These are phyloP conservation scores for Cylas formicarius DNA, from an alignment of 1,140 invertebrate genomes.

Conservation along the genomic window DNA sequence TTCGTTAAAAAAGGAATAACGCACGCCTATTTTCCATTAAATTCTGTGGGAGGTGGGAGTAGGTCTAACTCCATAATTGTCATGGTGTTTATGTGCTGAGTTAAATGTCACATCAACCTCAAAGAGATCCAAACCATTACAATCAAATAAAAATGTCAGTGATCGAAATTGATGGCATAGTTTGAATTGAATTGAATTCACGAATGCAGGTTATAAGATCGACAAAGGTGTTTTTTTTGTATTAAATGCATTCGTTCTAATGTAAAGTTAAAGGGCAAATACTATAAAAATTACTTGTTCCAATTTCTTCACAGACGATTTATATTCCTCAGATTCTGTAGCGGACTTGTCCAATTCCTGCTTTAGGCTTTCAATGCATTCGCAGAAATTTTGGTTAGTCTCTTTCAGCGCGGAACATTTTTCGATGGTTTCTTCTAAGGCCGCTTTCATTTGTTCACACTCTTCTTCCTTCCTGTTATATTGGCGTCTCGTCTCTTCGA, in stretches of 20 bases:
- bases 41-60: no score
- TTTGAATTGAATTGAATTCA: no score
- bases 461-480: slow-evolving; percentile 15
- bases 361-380: slow-evolving; percentile 20
- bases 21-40: no score
- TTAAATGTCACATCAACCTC: no score
- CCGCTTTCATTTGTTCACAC: slow-evolving; percentile 14
- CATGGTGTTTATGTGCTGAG: no score
- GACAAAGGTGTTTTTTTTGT: neutral
- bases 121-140: no score
- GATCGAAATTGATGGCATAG: no score
- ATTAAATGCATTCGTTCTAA: no score
- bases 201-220: neutral
- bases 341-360: slow-evolving; percentile 10
- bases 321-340: slow-evolving; percentile 11
- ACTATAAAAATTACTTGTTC: slow-evolving; percentile 15
- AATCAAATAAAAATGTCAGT: no score
- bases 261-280: slow-evolving; percentile 3
- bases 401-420: slow-evolving; percentile 16
- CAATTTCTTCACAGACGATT: slow-evolving; percentile 10
- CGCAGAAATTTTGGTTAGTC: slow-evolving; percentile 15
- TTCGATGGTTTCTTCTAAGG: slow-evolving; percentile 11
- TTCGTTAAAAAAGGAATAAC: no score
- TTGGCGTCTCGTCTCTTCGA: slow-evolving; percentile 5
- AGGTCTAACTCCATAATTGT: no score